Percentiles rank a stretch among this genome's conserved stretches.
phyloP scores from a whole-genome alignment of 1,140 invertebrate species.

The Nephila pilipes region DNA sequence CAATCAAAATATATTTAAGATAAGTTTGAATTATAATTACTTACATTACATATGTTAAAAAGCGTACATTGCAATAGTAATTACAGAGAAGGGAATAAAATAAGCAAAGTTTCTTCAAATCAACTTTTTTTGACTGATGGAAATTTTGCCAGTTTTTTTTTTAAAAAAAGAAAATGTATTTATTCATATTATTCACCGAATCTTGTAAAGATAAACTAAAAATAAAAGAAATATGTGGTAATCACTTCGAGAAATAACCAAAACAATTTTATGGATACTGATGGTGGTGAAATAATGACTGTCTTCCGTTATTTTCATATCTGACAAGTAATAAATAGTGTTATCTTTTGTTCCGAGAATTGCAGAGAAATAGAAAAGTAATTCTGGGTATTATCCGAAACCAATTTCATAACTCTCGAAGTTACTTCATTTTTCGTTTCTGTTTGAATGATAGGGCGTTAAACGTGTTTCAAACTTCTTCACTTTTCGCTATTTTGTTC shows the following conservation, averaged over 20 bases:
- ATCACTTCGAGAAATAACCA: not conserved
- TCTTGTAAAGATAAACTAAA: not conserved
- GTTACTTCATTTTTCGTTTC: constrained; percentile 1
- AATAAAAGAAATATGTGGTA: not conserved
- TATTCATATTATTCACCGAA: too few relatives aligned
- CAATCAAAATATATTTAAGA: too few relatives aligned
- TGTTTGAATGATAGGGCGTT: constrained; percentile 3
- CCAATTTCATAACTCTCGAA: constrained; percentile 11
- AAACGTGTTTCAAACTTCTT: constrained; percentile 19
- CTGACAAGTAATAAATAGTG: constrained; percentile 19
- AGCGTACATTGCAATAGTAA: too few relatives aligned
- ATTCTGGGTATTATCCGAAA: constrained; percentile 15
- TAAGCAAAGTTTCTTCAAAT: too few relatives aligned
- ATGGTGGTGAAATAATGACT: not conserved
- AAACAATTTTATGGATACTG: not conserved
- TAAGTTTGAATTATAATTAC: too few relatives aligned
- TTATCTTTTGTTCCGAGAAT: not conserved
- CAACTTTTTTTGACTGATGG: too few relatives aligned
- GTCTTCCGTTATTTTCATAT: constrained; percentile 10
- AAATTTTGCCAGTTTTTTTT: not conserved
- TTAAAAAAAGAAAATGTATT: not conserved
- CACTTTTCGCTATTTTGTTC: not conserved
- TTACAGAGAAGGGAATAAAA: too few relatives aligned
- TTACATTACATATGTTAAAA: too few relatives aligned
- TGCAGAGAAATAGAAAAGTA: constrained; percentile 6